Evolutionary conservation across 2,797 vertebrate genomes (phyloP), one percentile per base, ranked within the genome.

Genomic region (Naso thynnoides): DNA sequence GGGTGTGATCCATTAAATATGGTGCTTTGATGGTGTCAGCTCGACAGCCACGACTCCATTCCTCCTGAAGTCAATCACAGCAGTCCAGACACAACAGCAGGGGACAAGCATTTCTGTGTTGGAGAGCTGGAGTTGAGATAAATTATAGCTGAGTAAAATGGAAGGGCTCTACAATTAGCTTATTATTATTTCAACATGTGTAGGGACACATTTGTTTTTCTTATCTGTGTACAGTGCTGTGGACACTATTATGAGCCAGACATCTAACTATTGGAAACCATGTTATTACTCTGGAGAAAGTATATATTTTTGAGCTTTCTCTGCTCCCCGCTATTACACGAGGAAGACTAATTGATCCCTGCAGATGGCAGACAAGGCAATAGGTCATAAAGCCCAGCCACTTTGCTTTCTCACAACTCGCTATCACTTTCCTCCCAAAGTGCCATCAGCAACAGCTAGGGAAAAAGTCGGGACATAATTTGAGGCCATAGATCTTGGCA

Each of bases 261-360:
- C 7, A 29, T 73, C 76, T 76, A 69, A 79, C 76, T 39, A 44
- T 70, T 53, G 52, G 61, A 54, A 80, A 85, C 69, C 72, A 47
- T 72, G 73, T 82, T 88, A 87, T 90, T 88, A 83, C 79, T 58
- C 49, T 6, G n/a, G 38, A 83, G 73, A 80, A 88, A 88, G 72
- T 87, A 59, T 86, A 80, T 88, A 61, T 88, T 89, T 88, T 74
- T 65, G 31, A 57, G 67, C 72, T 83, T 65, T 91, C 83, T 82
- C 75, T 65, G 80, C 85, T 88, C 74, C 82, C 78, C 76, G 86
- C 87, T 89, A 84, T 90, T 89, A 88, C 86, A 83, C 79, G 76
- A 81, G 78, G 70, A 90, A 93, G 92, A 92, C 93, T 93, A 95
- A 95, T 94, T 93, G 92, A 93, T 94, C 91, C 84, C 91, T 56